Evolutionary conservation across 2,888 invertebrate species (phyloP).

Genomic region (Hipparchia sbordonii): DNA sequence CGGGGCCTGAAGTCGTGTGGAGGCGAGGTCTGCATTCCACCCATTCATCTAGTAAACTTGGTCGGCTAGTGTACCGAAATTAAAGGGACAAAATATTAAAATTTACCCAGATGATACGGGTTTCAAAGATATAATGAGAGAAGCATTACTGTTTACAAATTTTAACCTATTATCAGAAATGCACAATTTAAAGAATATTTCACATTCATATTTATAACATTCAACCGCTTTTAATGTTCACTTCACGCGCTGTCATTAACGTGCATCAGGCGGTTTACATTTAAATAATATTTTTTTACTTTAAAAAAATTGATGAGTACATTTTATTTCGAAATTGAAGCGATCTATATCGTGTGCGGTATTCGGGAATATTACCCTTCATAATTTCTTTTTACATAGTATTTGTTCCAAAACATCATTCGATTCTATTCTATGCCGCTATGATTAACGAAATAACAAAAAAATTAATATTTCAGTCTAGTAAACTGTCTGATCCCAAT

Average conservation of each 20-base stretch:
- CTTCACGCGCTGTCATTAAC: conserved; percentile 23
- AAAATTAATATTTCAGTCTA: not conserved
- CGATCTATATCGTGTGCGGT: too few species aligned
- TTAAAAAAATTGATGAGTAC: not conserved
- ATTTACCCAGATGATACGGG: conserved; percentile 20
- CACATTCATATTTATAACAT: conserved; percentile 28
- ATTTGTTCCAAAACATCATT: too few species aligned
- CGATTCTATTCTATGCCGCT: too few species aligned
- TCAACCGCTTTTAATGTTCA: conserved; percentile 30
- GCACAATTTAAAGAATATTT: conserved; percentile 39
- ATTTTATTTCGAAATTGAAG: too few species aligned
- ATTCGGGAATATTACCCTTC: too few species aligned
- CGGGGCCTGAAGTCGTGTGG: too few species aligned
- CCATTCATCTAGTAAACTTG: too few species aligned
- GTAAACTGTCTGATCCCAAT: conserved; percentile 13
- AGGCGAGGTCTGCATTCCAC: too few species aligned
- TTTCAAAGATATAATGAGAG: conserved; percentile 30
- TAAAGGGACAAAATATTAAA: conserved; percentile 20
- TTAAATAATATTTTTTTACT: not conserved
- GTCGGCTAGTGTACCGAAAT: conserved; percentile 16
- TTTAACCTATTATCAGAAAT: conserved; percentile 37
- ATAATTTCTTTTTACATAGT: too few species aligned
- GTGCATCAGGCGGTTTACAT: conserved; percentile 3
- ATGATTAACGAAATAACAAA: not conserved
- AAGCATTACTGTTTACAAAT: conserved; percentile 34